Evolutionary conservation across 2,797 vertebrate genomes (phyloP), one percentile per base, ranked within the genome.

Genomic region (Chelon labrosus): DNA sequence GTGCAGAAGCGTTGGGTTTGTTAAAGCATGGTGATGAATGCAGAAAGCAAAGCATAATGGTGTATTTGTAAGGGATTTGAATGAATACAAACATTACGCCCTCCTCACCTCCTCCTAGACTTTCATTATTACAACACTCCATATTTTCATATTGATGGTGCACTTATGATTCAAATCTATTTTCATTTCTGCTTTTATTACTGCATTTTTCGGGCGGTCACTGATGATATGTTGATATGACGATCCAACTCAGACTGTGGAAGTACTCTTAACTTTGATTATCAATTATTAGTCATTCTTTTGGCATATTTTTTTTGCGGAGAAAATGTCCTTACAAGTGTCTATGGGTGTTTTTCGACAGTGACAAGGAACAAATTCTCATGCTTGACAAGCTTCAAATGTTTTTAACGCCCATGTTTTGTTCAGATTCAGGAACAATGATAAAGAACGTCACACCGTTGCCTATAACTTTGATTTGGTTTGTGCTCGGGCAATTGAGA

Each of bases 21-120:
- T 50, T 65, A 22, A 68, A 70, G 64, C 20, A 50, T 62, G 64
- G 35, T 75, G 46, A 68, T 64, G 38, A 75, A 73, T 49, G 50
- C 64, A 53, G 46, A 57, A 50, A 58, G 20, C 60, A 39, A 5
- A 50, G 49, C n/a, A 44, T 12, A n/a, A 56, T 14, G 25, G 22
- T 60, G 35, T 44, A 47, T 44, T 56, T 57, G 19, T 25, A n/a
- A n/a, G 10, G 10, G 16, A 0, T 53, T 61, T n/a, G 35, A 52
- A 44, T 46, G 25, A 54, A 50, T 7, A 14, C 20, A 69, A 35
- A 54, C 19, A 60, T 42, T 10, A 13, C 1, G 17, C 22, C 22
- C 14, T 17, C 55, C 42, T n/a, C 41, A 42, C 12, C 55, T 22
- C 46, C 11, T 31, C 10, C n/a, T 22, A 50, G 13, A 37, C 8